Evolutionary conservation across 53 echinoderm and acorn worm species (phyloP).

Genomic region (Stichopus horrens): DNA sequence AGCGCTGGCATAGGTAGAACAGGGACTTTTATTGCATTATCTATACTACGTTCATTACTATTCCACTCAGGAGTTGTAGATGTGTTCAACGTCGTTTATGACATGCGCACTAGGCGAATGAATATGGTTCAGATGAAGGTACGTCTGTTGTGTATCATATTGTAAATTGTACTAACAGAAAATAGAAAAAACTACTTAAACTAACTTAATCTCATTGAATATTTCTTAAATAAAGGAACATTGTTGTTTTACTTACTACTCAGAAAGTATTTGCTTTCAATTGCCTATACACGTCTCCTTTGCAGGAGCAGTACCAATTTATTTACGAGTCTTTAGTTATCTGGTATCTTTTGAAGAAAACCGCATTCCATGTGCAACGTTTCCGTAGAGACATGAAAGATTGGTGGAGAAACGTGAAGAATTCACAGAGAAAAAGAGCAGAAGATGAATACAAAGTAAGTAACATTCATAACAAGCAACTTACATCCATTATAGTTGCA

Average conservation of each 20-base stretch:
- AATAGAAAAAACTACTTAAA: too few species aligned
- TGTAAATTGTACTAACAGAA: too few species aligned
- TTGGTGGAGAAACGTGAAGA: constrained; percentile 42
- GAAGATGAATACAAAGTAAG: constrained; percentile 30
- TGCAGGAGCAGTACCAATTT: constrained; percentile 31
- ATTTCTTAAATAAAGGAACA: too few species aligned
- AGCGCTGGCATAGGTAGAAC: constrained; percentile 38
- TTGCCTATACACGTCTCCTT: not conserved
- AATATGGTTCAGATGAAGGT: constrained; percentile 39
- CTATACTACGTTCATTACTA: not conserved
- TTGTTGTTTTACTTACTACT: too few species aligned
- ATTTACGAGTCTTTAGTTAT: constrained; percentile 39
- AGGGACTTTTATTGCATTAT: constrained; percentile 33
- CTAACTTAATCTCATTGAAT: too few species aligned
- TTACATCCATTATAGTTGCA: not conserved
- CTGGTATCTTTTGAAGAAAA: not conserved
- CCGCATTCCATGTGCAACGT: not conserved
- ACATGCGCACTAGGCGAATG: constrained; percentile 46
- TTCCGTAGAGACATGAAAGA: constrained; percentile 33
- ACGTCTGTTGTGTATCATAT: not conserved
- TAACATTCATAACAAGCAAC: not conserved
- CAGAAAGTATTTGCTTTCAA: too few species aligned
- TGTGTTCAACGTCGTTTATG: constrained; percentile 31
- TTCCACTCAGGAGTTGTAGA: not conserved
- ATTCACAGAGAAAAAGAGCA: constrained; percentile 3